These are phyloP conservation scores for Abrostola tripartita DNA, from an alignment of 2,888 invertebrate species.

Conservation along the genomic window DNA sequence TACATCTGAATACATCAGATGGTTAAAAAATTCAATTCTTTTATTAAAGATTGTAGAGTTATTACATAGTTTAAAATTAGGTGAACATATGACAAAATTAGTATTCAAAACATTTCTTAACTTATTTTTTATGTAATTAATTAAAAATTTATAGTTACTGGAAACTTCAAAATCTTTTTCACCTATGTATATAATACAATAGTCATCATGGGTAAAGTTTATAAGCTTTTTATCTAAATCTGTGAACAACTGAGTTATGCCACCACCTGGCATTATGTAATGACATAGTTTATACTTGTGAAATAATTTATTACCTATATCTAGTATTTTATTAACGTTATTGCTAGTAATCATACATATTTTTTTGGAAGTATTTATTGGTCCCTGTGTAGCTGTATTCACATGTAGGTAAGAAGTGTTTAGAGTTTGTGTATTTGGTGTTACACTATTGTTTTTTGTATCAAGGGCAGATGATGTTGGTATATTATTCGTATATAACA, in stretches of 20 bases:
- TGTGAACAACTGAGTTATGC: constrained; percentile 7
- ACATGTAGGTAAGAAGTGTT: too few relatives aligned
- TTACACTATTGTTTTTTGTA: too few relatives aligned
- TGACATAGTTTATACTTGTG: constrained; percentile 5
- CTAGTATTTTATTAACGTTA: constrained; percentile 7
- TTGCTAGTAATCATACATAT: constrained; percentile 6
- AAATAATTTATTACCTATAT: constrained; percentile 2
- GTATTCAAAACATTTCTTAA: neutral
- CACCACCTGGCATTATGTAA: constrained; percentile 7
- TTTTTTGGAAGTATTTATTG: neutral
- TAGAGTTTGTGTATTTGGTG: too few relatives aligned
- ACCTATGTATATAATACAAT: constrained; percentile 13
- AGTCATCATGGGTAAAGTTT: constrained; percentile 7
- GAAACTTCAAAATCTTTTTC: constrained; percentile 6
- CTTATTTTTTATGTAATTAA: neutral
- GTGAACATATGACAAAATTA: constrained; percentile 8
- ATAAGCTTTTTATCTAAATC: constrained; percentile 4
- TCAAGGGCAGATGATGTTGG: too few relatives aligned
- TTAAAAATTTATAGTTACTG: neutral
- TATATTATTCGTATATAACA: too few relatives aligned
- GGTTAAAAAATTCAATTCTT: constrained; percentile 3
- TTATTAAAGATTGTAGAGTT: neutral
- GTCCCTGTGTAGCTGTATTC: too few relatives aligned
- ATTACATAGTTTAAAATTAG: constrained; percentile 7
- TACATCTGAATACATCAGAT: constrained; percentile 8